Conservation (phyloP, 2,113 vertebrate genomes). For the Tylochromis polylepis region DNA sequence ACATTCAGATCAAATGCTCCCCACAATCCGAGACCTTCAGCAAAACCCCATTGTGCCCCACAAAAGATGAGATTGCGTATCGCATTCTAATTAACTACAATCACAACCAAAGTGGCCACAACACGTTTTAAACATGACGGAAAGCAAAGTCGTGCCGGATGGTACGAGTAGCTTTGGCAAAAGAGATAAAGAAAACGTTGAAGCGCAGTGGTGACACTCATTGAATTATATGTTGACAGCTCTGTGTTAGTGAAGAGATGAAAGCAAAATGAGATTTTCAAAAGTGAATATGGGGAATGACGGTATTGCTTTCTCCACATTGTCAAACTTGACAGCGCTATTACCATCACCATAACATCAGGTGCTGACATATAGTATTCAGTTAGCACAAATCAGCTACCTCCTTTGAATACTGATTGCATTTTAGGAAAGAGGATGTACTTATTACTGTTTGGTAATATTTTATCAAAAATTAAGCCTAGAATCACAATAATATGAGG, state of each 20-base stretch:
- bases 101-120: neutral
- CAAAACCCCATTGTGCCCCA: neutral
- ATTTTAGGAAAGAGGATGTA: neutral
- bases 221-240: constrained; percentile 65
- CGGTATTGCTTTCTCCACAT: constrained; percentile 58
- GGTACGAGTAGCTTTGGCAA: neutral
- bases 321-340: constrained; percentile 62
- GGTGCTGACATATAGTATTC: constrained; percentile 33
- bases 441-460: neutral
- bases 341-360: constrained; percentile 47
- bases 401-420: constrained; percentile 44
- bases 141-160: neutral
- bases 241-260: constrained; percentile 50
- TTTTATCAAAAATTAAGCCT: neutral
- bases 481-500: neutral
- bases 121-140: constrained; percentile 12
- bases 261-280: constrained; percentile 66
- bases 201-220: constrained; percentile 39
- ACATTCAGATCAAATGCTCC: constrained; percentile 11
- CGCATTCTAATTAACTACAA: neutral
- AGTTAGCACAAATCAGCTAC: constrained; percentile 29
- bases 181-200: constrained; percentile 25
- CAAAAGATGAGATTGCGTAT: neutral
- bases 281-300: constrained; percentile 61
- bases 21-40: neutral